Conservation (phyloP, 2,113 vertebrate genomes). For the Acinonyx jubatus region DNA sequence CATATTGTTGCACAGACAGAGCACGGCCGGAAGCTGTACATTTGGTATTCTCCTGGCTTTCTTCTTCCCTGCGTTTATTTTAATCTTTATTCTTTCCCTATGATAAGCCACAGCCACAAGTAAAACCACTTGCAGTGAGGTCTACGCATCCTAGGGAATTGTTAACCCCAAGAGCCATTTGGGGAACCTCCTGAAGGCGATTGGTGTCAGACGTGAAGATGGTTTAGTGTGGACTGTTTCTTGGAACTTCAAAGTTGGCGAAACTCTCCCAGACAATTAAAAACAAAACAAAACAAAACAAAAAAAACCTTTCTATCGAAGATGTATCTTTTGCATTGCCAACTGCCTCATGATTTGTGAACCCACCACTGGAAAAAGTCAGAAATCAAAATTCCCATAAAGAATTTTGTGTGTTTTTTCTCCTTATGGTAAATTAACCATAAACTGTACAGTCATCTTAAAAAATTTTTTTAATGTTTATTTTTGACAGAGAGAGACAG, state of each 20-base stretch:
- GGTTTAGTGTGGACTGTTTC: no score
- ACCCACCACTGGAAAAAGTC: neutral
- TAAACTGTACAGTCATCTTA: neutral
- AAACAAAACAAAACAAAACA: neutral
- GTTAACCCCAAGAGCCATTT: neutral
- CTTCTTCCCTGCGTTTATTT: neutral
- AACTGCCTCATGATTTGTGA: neutral
- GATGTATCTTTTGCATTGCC: neutral
- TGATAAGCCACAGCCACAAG: neutral
- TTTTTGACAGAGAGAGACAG: no score
- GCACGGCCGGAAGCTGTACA: fast-evolving
- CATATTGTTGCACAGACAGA: fast-evolving
- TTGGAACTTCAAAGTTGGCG: neutral
- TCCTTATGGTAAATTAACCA: neutral
- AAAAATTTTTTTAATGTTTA: no score
- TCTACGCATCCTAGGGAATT: neutral
- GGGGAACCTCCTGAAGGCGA: neutral
- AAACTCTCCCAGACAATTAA: neutral
- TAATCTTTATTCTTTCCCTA: neutral
- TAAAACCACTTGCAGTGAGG: neutral
- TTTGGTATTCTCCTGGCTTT: neutral
- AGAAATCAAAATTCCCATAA: neutral
- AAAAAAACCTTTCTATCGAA: neutral
- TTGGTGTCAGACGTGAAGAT: neutral
- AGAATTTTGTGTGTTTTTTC: neutral